Evolutionary conservation across 2,888 invertebrate species (phyloP).

Genomic region (Parelbella ahira): DNA sequence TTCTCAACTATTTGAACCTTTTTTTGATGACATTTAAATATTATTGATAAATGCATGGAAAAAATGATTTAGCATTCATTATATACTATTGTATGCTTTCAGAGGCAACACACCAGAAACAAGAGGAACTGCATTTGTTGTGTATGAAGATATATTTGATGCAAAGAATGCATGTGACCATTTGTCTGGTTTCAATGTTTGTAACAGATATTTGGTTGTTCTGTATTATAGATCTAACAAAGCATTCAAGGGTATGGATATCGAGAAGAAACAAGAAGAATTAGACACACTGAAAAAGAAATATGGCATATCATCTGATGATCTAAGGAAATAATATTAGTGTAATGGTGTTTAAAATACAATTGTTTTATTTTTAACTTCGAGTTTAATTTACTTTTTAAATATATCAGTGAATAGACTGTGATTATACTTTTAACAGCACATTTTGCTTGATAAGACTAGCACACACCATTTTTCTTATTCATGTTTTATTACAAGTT

Average conservation of each 20-base stretch:
- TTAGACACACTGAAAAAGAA: conserved; percentile 97
- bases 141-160: conserved; percentile 99
- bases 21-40: too few species aligned
- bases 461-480: too few species aligned
- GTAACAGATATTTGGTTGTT: conserved; percentile 99
- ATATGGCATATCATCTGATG: conserved; percentile 88
- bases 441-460: too few species aligned
- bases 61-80: too few species aligned
- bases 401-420: too few species aligned
- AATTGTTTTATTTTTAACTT: too few species aligned
- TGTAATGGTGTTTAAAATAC: background rate
- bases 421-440: too few species aligned
- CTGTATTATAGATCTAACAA: conserved; percentile 98
- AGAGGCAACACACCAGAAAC: conserved; percentile 99
- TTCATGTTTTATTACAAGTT: too few species aligned
- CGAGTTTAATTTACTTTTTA: too few species aligned
- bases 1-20: too few species aligned
- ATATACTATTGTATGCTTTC: conserved; percentile 53
- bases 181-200: conserved; percentile 98
- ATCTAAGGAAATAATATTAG: conserved; percentile 60
- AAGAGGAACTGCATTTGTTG: conserved; percentile 99
- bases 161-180: conserved; percentile 99
- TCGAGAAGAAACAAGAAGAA: conserved; percentile 97
- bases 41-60: too few species aligned
- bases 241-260: conserved; percentile 96